Evolutionary conservation across 2,888 invertebrate genomes (phyloP).

Genomic region (Halocaridina rubra): DNA sequence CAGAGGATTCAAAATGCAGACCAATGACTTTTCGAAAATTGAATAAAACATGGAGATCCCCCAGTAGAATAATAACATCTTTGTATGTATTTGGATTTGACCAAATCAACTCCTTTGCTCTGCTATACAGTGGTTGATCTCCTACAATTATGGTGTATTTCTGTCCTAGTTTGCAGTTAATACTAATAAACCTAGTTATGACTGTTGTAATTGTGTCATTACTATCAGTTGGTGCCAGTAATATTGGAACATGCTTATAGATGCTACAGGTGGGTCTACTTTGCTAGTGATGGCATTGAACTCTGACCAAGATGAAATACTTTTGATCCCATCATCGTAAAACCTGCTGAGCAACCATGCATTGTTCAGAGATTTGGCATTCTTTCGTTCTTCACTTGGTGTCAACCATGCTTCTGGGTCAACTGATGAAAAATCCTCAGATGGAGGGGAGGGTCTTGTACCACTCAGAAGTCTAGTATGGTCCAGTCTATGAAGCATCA

Average conservation of each 20-base stretch:
- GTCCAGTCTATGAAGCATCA: too few species aligned
- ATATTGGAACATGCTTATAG: constrained; percentile 9
- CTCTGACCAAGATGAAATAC: background rate
- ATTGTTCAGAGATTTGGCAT: too few species aligned
- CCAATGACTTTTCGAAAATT: background rate
- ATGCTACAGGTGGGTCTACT: constrained; percentile 4
- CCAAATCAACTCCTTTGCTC: background rate
- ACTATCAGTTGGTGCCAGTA: constrained; percentile 21
- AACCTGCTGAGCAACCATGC: too few species aligned
- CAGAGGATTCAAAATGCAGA: constrained; percentile 13
- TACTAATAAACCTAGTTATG: background rate
- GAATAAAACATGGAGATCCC: background rate
- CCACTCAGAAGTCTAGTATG: too few species aligned
- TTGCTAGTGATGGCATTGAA: background rate
- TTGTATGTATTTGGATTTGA: background rate
- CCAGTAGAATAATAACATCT: background rate
- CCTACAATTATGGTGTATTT: background rate
- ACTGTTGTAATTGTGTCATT: constrained; percentile 14
- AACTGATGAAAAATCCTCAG: too few species aligned
- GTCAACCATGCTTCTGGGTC: too few species aligned
- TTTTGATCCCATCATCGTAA: too few species aligned
- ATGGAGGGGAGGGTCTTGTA: too few species aligned
- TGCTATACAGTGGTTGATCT: background rate
- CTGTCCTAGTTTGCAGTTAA: background rate
- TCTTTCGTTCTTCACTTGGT: too few species aligned